Evolutionary conservation across 64 coral and sea anemone species (phyloP).

Genomic region (Acropora tenuis): DNA sequence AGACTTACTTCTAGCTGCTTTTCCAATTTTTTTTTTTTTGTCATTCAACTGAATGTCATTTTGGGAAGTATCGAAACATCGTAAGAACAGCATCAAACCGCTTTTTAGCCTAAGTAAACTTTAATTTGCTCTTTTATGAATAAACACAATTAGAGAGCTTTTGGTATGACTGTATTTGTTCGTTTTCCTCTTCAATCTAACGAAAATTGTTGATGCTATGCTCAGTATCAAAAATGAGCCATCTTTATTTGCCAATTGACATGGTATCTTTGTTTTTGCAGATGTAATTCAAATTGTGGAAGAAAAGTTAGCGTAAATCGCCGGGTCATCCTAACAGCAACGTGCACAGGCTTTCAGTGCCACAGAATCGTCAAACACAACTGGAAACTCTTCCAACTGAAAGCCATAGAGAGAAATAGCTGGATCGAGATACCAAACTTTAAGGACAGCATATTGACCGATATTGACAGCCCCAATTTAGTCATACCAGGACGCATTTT

Average conservation of each 20-base stretch:
- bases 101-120: no score
- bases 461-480: conserved; percentile 63
- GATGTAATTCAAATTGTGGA: conserved; percentile 73
- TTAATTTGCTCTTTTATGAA: no score
- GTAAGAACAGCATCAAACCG: no score
- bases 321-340: conserved; percentile 57
- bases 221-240: no score
- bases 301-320: conserved; percentile 50
- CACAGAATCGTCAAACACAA: conserved; percentile 53
- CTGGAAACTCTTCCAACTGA: conserved; percentile 63
- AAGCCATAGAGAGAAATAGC: not conserved
- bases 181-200: no score
- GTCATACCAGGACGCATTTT: conserved; percentile 51
- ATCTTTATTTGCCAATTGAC: not conserved
- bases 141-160: no score
- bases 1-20: no score
- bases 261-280: conserved; percentile 9
- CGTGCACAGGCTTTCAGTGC: conserved; percentile 68
- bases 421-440: conserved; percentile 49
- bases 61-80: no score
- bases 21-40: no score
- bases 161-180: no score
- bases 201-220: no score
- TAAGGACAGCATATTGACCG: conserved; percentile 40
- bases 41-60: no score